These are phyloP conservation scores for Etheostoma nigrum DNA, from an alignment of 2,797 vertebrate genomes.

Conservation along the genomic window DNA sequence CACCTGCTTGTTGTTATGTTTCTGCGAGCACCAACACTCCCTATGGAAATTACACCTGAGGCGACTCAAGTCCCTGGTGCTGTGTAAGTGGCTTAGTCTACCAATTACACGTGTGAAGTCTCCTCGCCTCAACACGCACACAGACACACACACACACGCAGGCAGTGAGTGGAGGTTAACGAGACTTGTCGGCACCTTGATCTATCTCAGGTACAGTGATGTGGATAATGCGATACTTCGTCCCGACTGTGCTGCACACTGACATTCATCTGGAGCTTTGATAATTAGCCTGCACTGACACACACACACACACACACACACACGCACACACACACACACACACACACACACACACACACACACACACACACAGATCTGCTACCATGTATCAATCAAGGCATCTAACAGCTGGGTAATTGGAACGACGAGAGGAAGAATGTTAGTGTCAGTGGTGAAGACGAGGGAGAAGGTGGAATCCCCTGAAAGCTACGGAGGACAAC, in stretches of 20 bases:
- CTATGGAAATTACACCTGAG: constrained; percentile 47
- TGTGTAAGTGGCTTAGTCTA: constrained; percentile 61
- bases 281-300: constrained; percentile 65
- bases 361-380: constrained; percentile 25
- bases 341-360: constrained; percentile 31
- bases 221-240: constrained; percentile 47
- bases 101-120: constrained; percentile 79
- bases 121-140: constrained; percentile 17
- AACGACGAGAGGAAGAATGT: constrained; percentile 66
- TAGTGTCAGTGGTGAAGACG: constrained; percentile 52
- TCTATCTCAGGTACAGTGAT: constrained; percentile 59
- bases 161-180: constrained; percentile 60
- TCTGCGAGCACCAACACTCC: constrained; percentile 38
- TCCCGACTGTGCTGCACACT: constrained; percentile 42
- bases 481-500: constrained; percentile 9
- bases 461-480: constrained; percentile 20
- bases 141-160: not conserved
- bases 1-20: constrained; percentile 55
- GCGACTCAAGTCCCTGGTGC: constrained; percentile 36
- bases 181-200: constrained; percentile 60
- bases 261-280: constrained; percentile 70
- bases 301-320: constrained; percentile 30
- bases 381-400: constrained; percentile 69
- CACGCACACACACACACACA: constrained; percentile 31
- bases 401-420: constrained; percentile 75